Evolutionary conservation across 2,888 invertebrate species (phyloP).

Genomic region (Brachypalpus laphriformis): DNA sequence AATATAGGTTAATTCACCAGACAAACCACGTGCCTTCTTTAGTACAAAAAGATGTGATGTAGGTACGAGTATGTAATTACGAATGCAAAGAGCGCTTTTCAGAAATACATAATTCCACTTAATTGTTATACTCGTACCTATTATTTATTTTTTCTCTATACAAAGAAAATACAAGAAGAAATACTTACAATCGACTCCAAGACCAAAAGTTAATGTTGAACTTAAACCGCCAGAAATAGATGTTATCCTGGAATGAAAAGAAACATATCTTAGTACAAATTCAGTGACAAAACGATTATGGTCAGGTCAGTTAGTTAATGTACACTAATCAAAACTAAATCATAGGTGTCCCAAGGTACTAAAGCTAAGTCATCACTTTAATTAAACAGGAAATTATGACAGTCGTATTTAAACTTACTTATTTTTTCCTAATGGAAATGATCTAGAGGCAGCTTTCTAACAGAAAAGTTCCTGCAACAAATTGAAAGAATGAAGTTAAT

Average conservation of each 20-base stretch:
- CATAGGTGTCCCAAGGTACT: conserved; percentile 83
- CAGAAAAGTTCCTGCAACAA: conserved; percentile 20
- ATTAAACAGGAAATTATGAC: no score
- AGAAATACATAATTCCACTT: no score
- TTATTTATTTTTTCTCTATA: no score
- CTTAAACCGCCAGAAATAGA: background rate
- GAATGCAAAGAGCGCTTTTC: no score
- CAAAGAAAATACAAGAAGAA: no score
- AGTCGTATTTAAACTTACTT: background rate
- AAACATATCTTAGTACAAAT: background rate
- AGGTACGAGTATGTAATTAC: no score
- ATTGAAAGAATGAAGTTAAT: background rate
- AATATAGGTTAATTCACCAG: no score
- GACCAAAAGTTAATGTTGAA: conserved; percentile 11
- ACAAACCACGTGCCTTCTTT: no score
- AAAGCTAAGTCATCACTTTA: conserved; percentile 77
- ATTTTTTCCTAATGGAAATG: no score
- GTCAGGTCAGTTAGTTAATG: conserved; percentile 66
- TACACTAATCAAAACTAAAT: conserved; percentile 80
- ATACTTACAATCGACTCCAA: conserved; percentile 17
- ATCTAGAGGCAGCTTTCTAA: background rate
- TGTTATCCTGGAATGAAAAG: conserved; percentile 13
- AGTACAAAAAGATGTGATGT: no score
- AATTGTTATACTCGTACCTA: no score
- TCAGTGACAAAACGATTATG: conserved; percentile 3